Base-by-base conservation (phyloP, 1,140 invertebrate genomes). In the Phymastichus coffea region DNA sequence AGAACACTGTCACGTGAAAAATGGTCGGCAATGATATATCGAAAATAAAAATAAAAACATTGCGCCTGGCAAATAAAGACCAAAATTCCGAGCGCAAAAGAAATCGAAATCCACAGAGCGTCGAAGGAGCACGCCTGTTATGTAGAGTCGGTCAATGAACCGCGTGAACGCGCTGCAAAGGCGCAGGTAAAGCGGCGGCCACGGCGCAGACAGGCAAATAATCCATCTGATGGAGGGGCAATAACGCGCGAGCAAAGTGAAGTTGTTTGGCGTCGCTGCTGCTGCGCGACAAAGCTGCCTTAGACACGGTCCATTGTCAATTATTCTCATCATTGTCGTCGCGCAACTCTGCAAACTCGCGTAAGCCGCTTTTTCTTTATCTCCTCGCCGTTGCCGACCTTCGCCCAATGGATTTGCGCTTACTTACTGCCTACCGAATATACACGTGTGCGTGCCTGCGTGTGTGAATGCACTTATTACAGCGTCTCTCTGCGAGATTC, bases 181-280 rank as follows among this genome's bases (percentile, higher is more conserved):
- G 37, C 37, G 37, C 15, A 40, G n/a, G 37, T n/a, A 40, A n/a
- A n/a, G 4, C 9, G 7, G 37, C 37, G 17, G 4, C 38, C n/a
- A n/a, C n/a, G n/a, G n/a, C n/a, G 44, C 15, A 33, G 46, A 10
- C 19, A 49, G 9, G 30, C 26, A 30, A n/a, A n/a, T n/a, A 28
- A 48, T 48, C 28, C 20, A 51, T 4, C 48, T 38, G 48, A 52
- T 40, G 49, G 49, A 52, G 49, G 22, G 23, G 35, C 49, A 53
- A 46, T 46, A 46, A 43, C 28, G 41, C 43, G 35, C 43, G 20
- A 56, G 47, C 53, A 46, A 46, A 56, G 53, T 56, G 22, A 22
- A 44, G 19, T 23, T n/a, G n/a, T n/a, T 44, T 17, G 25, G 7
- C 40, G 7, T 10, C 15, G 7, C 38, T 3, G 17, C 19, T 23